A percentile compares a stretch with the other conserved stretches of the same genome.
These are phyloP conservation scores for Nasalis larvatus DNA, from an alignment of 2,113 vertebrate species.

Conservation along the genomic window DNA sequence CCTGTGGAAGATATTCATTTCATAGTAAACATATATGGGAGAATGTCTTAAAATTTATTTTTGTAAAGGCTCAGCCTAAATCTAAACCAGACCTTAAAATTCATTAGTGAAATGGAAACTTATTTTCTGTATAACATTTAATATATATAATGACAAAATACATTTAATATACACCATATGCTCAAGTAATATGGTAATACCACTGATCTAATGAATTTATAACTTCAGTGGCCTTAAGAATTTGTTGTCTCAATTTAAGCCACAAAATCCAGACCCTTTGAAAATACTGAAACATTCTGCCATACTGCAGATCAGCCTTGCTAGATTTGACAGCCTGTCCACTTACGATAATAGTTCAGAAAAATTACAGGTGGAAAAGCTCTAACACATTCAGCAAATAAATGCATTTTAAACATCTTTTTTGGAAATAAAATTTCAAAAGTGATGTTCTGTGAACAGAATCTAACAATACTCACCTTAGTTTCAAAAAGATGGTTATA, in stretches of 20 bases:
- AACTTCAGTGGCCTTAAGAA: neutral
- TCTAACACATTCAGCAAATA: neutral
- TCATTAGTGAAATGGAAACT: constrained; percentile 31
- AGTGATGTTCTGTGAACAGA: neutral
- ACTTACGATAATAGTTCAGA: constrained; percentile 9
- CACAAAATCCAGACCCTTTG: neutral
- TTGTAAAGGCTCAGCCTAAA: constrained; percentile 8
- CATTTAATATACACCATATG: neutral
- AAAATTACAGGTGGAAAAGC: constrained; percentile 26
- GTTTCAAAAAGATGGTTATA: constrained; percentile 94
- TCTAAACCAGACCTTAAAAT: constrained; percentile 20
- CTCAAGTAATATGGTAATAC: neutral
- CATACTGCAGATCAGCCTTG: neutral
- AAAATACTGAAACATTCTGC: constrained; percentile 4
- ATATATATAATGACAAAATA: neutral
- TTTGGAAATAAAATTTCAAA: constrained; percentile 31
- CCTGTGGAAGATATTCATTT: neutral
- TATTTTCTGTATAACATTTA: neutral
- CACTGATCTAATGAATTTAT: neutral
- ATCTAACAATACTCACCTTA: constrained; percentile 85
- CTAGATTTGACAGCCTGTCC: constrained; percentile 4
- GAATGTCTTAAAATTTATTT: constrained; percentile 21
- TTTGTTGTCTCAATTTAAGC: constrained; percentile 1
- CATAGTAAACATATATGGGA: neutral
- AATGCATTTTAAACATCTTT: constrained; percentile 32